phyloP scores from a whole-genome alignment of 2,888 invertebrate genomes.

The Lasioglossum marginatum region DNA sequence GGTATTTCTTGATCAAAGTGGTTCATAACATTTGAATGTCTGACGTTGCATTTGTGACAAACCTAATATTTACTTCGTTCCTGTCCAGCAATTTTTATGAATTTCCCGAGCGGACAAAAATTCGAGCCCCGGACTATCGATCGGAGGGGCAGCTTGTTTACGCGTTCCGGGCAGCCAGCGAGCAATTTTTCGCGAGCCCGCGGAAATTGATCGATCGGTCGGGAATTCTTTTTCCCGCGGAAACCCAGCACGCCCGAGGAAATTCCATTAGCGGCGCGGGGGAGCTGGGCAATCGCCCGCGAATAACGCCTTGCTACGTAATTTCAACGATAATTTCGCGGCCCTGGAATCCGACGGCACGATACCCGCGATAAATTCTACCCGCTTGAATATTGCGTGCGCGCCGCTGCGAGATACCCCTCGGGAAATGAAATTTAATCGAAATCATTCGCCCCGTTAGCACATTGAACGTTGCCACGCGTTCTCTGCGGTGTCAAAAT shows the following conservation, averaged over 20 bases:
- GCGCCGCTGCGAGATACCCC: background rate
- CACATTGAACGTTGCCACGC: background rate
- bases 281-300: background rate
- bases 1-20: background rate
- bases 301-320: constrained; percentile 17
- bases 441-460: constrained; percentile 18
- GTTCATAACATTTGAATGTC: background rate
- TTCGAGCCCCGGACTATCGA: background rate
- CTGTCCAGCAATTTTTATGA: background rate
- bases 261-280: constrained; percentile 35
- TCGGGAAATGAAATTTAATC: constrained; percentile 20
- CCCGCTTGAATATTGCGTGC: background rate
- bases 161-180: constrained; percentile 1
- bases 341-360: constrained; percentile 2
- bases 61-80: background rate
- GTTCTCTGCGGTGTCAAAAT: background rate
- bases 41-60: background rate
- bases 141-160: background rate
- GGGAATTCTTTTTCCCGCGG: constrained; percentile 26
- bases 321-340: constrained; percentile 16
- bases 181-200: constrained; percentile 22
- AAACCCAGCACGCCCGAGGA: constrained; percentile 16
- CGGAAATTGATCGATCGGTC: constrained; percentile 42
- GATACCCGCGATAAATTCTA: constrained; percentile 24
- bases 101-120: background rate